Evolutionary conservation across 2,113 vertebrate species (phyloP).

Genomic region (Takifugu flavidus): DNA sequence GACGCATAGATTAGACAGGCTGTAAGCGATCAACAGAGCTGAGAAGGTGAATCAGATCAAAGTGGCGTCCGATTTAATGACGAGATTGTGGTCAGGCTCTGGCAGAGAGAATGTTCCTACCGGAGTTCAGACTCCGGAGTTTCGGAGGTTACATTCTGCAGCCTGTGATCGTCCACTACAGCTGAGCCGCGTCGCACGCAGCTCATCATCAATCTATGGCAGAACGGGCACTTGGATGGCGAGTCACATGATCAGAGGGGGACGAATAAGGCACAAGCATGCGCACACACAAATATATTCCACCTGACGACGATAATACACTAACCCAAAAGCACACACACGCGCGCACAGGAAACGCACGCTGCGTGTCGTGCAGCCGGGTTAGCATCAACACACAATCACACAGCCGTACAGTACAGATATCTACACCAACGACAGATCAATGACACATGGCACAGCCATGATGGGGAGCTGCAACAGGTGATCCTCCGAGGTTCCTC

Average conservation of each 20-base stretch:
- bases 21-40: constrained; percentile 37
- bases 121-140: not conserved
- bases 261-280: constrained; percentile 51
- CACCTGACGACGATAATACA: constrained; percentile 1
- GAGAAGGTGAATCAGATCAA: not conserved
- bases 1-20: constrained; percentile 48
- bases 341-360: not conserved
- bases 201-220: constrained; percentile 43
- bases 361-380: not conserved
- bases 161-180: constrained; percentile 28
- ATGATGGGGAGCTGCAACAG: too few relatives aligned
- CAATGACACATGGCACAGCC: too few relatives aligned
- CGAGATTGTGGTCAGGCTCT: not conserved
- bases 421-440: constrained; percentile 13
- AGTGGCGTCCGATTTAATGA: not conserved
- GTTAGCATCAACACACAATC: not conserved
- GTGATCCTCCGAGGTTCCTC: too few relatives aligned
- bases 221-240: constrained; percentile 47
- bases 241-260: constrained; percentile 35
- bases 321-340: not conserved
- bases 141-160: constrained; percentile 9
- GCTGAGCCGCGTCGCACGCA: not conserved
- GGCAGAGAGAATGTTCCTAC: not conserved
- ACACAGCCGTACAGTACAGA: constrained; percentile 6
- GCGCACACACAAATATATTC: constrained; percentile 5